Percentiles rank a stretch among this genome's conserved stretches.
Evolutionary conservation across 2,113 vertebrate genomes (phyloP).

Genomic region (Tauraco erythrolophus): DNA sequence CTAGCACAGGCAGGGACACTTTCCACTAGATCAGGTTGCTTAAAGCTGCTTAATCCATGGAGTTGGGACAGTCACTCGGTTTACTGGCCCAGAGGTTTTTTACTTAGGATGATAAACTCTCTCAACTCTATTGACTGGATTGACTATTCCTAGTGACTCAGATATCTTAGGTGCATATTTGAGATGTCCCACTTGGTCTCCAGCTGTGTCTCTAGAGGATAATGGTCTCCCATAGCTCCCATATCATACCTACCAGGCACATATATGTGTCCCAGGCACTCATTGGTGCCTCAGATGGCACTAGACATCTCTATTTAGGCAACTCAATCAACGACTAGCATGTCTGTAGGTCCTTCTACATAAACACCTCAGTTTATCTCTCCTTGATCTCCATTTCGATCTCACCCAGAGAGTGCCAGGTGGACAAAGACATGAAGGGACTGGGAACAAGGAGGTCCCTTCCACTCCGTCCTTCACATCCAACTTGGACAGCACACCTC

Average conservation of each 20-base stretch:
- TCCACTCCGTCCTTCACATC: neutral
- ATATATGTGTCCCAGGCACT: neutral
- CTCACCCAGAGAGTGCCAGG: neutral
- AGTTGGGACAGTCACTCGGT: neutral
- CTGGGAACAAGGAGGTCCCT: neutral
- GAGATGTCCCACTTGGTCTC: neutral
- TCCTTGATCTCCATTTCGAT: neutral
- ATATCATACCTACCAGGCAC: neutral
- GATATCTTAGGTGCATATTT: neutral
- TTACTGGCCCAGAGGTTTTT: neutral
- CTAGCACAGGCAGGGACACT: no score
- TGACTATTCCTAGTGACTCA: neutral
- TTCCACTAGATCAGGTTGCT: no score
- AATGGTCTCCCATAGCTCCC: neutral
- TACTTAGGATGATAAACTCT: neutral
- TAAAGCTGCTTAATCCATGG: neutral
- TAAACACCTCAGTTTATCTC: neutral
- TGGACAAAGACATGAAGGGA: neutral
- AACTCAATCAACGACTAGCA: neutral
- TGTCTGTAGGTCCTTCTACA: neutral
- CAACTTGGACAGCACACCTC: neutral
- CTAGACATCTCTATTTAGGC: neutral
- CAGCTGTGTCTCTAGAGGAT: neutral
- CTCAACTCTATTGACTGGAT: neutral
- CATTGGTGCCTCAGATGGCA: neutral